Conservation (phyloP, 2,888 invertebrate species). For the Eupithecia pulchellata region DNA sequence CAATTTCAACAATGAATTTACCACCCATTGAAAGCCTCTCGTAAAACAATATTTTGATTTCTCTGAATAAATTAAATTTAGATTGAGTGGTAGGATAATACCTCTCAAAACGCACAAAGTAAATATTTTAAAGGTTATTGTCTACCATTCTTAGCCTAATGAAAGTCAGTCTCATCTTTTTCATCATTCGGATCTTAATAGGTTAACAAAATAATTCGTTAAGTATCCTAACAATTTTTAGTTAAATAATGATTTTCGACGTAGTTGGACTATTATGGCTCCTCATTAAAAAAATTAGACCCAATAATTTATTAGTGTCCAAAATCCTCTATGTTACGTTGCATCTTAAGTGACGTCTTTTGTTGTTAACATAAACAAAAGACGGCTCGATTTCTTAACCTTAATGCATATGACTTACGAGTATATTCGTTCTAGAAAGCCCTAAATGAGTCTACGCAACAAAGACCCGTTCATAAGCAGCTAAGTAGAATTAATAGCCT, state of each 20-base stretch:
- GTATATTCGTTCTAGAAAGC: background rate
- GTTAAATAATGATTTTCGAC: background rate
- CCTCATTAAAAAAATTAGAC: no score
- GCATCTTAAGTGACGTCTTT: background rate
- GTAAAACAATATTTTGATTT: constrained; percentile 12
- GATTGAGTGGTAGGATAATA: background rate
- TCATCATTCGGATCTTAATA: no score
- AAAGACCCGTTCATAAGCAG: background rate
- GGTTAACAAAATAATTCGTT: background rate
- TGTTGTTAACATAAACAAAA: background rate
- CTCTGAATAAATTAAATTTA: constrained; percentile 1
- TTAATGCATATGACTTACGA: background rate
- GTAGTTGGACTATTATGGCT: no score
- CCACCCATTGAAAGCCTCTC: constrained; percentile 4
- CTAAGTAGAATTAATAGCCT: background rate
- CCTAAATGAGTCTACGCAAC: background rate
- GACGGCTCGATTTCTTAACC: background rate
- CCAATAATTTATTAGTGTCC: no score
- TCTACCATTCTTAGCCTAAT: background rate
- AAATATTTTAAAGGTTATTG: background rate
- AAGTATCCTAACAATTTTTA: background rate
- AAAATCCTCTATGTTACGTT: background rate
- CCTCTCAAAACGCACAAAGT: background rate
- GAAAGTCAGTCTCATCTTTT: background rate
- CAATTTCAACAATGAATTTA: constrained; percentile 1